Percentiles rank a stretch among this genome's conserved stretches.
Evolutionary conservation across 2,888 invertebrate species (phyloP).

Genomic region (Drosophila nigricruria): DNA sequence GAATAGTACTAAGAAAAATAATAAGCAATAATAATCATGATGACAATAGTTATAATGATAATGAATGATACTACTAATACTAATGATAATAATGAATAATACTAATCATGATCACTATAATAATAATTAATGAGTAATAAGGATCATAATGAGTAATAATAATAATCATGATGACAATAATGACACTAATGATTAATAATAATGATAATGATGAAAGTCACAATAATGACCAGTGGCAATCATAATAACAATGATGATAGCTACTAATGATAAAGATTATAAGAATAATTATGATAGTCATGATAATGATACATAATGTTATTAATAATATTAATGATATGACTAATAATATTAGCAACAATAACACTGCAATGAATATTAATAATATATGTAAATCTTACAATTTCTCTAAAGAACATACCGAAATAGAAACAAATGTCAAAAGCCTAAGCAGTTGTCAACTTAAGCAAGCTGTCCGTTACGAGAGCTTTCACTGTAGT

Average conservation of each 20-base stretch:
- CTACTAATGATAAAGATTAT: neutral
- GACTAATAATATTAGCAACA: neutral
- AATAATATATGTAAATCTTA: neutral
- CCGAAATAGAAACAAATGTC: neutral
- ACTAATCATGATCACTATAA: neutral
- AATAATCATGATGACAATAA: neutral
- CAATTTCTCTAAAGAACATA: neutral
- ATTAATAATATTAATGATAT: neutral
- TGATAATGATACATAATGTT: neutral
- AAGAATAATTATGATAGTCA: neutral
- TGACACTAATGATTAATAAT: neutral
- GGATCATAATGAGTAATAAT: neutral
- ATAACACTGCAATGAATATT: neutral
- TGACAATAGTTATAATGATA: neutral
- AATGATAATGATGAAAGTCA: no score
- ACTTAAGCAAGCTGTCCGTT: neutral
- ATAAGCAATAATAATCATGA: neutral
- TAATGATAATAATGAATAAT: neutral
- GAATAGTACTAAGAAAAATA: no score
- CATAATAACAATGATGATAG: neutral
- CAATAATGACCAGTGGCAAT: neutral
- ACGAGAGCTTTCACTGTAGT: neutral
- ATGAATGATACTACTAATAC: neutral
- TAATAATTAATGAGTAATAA: neutral
- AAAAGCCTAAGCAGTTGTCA: neutral